phyloP scores from a whole-genome alignment of 2,113 vertebrate genomes.

The Tichodroma muraria region DNA sequence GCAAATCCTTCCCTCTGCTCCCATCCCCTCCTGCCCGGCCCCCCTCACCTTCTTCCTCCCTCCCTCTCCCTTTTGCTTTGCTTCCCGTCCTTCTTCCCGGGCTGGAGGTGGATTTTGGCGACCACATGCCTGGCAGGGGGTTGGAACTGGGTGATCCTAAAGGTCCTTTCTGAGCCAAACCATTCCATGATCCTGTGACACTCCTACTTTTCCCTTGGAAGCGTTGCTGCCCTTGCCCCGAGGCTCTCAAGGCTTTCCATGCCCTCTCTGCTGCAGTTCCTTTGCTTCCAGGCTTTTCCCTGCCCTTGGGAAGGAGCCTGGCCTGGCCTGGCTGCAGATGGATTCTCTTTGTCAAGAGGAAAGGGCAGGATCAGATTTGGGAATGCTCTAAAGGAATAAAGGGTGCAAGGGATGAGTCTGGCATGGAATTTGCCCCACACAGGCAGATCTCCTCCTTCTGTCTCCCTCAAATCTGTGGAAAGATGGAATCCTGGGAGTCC shows the following conservation, averaged over 20 bases:
- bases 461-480: not conserved
- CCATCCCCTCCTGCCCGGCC: not conserved
- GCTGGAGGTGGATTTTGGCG: not conserved
- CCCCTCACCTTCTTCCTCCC: not conserved
- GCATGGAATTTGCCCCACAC: accelerated
- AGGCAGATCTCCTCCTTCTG: not conserved
- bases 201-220: not conserved
- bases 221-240: not conserved
- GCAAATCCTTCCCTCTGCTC: not conserved
- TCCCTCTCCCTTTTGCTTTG: not conserved
- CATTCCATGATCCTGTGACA: accelerated
- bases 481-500: not conserved
- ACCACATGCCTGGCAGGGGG: not conserved
- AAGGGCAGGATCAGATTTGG: too few relatives aligned
- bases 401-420: not conserved
- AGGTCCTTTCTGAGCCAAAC: not conserved
- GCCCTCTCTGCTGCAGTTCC: not conserved
- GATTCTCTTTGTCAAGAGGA: not conserved
- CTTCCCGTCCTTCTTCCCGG: not conserved
- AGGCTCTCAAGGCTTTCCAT: not conserved
- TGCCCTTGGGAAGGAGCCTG: not conserved
- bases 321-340: not conserved
- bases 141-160: not conserved
- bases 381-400: accelerated
- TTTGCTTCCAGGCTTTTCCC: not conserved